Evolutionary conservation across 2,888 invertebrate species (phyloP), one percentile per base, ranked within the genome.

Genomic region (Odontomyia ornata): DNA sequence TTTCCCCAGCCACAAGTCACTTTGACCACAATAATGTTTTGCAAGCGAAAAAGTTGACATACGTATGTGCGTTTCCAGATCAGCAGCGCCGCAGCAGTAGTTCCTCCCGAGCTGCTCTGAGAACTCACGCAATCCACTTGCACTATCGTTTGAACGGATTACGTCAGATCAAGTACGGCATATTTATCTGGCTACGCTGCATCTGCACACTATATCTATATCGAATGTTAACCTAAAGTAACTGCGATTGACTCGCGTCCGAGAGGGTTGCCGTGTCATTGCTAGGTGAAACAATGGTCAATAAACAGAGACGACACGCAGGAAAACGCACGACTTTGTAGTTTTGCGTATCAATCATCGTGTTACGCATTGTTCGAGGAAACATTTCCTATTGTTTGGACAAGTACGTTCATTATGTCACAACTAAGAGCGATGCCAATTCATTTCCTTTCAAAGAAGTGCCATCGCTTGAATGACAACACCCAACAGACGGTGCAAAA

Each of bases 121-220:
- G 36, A 57, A 30, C 30, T 21, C 73, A 73, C 60, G 73, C 73
- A 73, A 60, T 73, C 57, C 36, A 73, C 73, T 73, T 73, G 60
- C 73, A 73, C 57, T 73, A 57, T 36, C 73, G 60, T 57, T 73
- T 43, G 73, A 60, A 73, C 25, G 23, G 60, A 73, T 73, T 73
- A 73, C 73, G 73, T 73, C 73, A 73, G 60, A 57, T 60, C 73
- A 30, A 27, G 36, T 23, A 60, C 23, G 23, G 60, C 43, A 18
- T 28, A 52, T 52, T 72, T 52, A 72, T 56, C 52, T 52, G 23
- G 1, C 25, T 7, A 25, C 25, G 21, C 21, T 9, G 52, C 15
- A 18, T 52, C n/a, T 47, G 47, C 27, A 69, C 36, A 5, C 25
- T 60, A 21, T 30, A 57, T 36, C 57, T 60, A 28, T 2, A 73